A percentile compares a stretch with the other conserved stretches of the same genome.
Evolutionary conservation across 2,113 vertebrate genomes (phyloP).

Genomic region (Promerops cafer): DNA sequence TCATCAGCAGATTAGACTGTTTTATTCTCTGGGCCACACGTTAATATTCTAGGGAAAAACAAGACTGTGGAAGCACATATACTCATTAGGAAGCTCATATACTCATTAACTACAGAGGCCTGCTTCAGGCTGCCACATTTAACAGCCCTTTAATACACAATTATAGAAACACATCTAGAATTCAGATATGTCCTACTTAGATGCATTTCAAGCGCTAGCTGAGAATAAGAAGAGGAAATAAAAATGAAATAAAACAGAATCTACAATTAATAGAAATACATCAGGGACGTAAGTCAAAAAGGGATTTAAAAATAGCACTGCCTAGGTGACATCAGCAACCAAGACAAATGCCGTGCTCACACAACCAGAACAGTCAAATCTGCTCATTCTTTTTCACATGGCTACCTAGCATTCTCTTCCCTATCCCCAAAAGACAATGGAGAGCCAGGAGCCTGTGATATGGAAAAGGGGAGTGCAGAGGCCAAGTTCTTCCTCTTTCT

Average conservation of each 20-base stretch:
- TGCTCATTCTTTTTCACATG: neutral
- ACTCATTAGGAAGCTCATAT: neutral
- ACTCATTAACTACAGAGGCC: neutral
- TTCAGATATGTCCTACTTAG: neutral
- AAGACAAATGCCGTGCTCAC: neutral
- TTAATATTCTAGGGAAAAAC: neutral
- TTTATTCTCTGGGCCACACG: neutral
- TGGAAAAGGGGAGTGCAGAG: neutral
- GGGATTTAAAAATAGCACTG: neutral
- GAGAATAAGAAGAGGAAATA: neutral
- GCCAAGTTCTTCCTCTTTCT: neutral
- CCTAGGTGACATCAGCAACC: neutral
- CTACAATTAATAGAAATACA: neutral
- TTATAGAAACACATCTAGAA: neutral
- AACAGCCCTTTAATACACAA: neutral
- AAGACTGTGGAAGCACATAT: neutral
- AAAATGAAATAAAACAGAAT: neutral
- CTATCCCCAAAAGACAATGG: neutral
- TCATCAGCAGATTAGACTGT: neutral
- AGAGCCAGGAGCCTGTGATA: neutral
- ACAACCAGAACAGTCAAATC: conserved; percentile 20
- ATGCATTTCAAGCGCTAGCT: neutral
- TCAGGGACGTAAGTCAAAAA: neutral
- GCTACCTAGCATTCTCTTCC: neutral
- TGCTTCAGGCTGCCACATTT: neutral